Percentiles rank a stretch among this genome's conserved stretches.
Evolutionary conservation across 2,113 vertebrate species (phyloP).

Genomic region (Candoia aspera): DNA sequence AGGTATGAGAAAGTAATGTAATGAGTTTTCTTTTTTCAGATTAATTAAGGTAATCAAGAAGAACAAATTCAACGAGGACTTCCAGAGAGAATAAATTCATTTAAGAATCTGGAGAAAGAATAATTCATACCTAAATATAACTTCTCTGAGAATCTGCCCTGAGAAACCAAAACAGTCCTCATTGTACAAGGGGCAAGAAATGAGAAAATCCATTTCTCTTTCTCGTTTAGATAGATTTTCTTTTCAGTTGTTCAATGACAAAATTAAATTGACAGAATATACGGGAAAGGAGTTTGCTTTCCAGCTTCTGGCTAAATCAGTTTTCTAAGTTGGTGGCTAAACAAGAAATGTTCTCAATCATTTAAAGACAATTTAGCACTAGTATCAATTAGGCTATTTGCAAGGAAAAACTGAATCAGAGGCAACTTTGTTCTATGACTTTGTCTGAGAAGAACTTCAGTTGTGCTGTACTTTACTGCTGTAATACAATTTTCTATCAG

Average conservation of each 20-base stretch:
- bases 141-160: conserved; percentile 27
- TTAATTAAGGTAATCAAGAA: conserved; percentile 47
- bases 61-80: conserved; percentile 51
- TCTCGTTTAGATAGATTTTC: conserved; percentile 23
- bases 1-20: conserved; percentile 34
- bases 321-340: conserved; percentile 6
- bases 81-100: conserved; percentile 55
- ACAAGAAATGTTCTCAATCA: conserved; percentile 9
- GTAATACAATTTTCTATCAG: neutral
- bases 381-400: neutral
- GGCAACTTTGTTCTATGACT: neutral
- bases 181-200: neutral
- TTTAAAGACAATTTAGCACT: neutral
- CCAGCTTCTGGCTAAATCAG: conserved; percentile 2
- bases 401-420: neutral
- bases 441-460: too few relatives aligned
- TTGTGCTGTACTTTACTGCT: neutral
- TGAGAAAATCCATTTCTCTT: neutral
- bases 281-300: conserved; percentile 2
- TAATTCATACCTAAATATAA: conserved; percentile 52
- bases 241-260: conserved; percentile 26
- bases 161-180: conserved; percentile 14
- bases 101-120: conserved; percentile 40
- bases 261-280: conserved; percentile 13
- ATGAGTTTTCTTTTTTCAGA: conserved; percentile 36